Conservation (phyloP, 2,888 invertebrate species). For the Drosophila aldrichi region DNA sequence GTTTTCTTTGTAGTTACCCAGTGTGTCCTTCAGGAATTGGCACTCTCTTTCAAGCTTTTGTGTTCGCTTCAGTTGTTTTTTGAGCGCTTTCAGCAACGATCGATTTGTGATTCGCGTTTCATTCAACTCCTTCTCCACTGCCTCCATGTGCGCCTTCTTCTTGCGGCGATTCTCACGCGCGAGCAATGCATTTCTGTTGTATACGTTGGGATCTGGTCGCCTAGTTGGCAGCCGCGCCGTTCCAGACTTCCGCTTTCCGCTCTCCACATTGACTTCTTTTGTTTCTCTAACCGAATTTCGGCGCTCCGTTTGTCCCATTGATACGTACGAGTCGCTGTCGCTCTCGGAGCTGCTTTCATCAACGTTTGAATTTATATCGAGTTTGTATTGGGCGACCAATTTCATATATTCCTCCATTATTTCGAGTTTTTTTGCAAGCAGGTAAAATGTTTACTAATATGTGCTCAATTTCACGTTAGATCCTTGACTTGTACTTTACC, state of each 20-base stretch:
- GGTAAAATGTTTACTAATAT: conserved; percentile 73
- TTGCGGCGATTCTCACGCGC: conserved; percentile 88
- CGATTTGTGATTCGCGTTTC: conserved; percentile 86
- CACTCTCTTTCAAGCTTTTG: conserved; percentile 86
- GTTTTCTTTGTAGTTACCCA: conserved; percentile 87
- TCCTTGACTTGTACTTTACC: conserved; percentile 71
- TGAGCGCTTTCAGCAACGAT: conserved; percentile 85
- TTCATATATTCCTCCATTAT: conserved; percentile 66
- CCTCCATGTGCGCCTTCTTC: conserved; percentile 88
- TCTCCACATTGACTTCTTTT: conserved; percentile 22
- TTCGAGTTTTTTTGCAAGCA: conserved; percentile 55
- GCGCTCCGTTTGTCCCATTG: conserved; percentile 27
- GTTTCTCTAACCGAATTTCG: neutral
- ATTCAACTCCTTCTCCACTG: conserved; percentile 86
- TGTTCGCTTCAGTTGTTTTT: conserved; percentile 86
- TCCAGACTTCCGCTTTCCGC: conserved; percentile 42
- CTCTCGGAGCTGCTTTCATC: conserved; percentile 54
- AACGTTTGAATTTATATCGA: conserved; percentile 45
- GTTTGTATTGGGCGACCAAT: conserved; percentile 59
- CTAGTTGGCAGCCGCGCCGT: conserved; percentile 79
- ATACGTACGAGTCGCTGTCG: conserved; percentile 42
- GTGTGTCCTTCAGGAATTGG: conserved; percentile 86
- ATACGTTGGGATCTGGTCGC: conserved; percentile 83
- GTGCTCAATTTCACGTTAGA: conserved; percentile 55
- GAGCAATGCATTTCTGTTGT: conserved; percentile 87